A percentile compares a stretch with the other conserved stretches of the same genome.
Evolutionary conservation across 2,888 invertebrate species (phyloP).

Genomic region (Perithous albicinctus): DNA sequence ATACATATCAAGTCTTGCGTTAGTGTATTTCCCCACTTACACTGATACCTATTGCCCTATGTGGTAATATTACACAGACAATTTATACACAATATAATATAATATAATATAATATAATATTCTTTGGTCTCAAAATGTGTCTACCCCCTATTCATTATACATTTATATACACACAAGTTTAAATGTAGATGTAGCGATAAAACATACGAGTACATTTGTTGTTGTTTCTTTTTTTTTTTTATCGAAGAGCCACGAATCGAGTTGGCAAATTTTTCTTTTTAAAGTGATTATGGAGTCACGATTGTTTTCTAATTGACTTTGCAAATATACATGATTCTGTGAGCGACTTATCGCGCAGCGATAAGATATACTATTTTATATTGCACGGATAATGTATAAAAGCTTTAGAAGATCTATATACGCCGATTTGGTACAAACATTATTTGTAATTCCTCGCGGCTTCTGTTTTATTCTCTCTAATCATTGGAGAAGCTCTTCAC

Average conservation of each 20-base stretch:
- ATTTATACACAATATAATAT: conserved; percentile 79
- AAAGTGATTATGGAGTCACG: neutral
- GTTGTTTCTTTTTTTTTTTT: conserved; percentile 5
- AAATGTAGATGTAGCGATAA: conserved; percentile 65
- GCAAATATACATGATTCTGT: conserved; percentile 38
- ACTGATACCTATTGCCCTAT: conserved; percentile 68
- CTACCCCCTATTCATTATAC: conserved; percentile 68
- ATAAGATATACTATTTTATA: conserved; percentile 49
- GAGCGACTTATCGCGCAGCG: conserved; percentile 60
- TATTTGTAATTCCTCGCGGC: neutral
- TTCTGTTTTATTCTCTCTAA: neutral
- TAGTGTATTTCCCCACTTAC: conserved; percentile 60
- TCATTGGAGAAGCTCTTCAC: neutral
- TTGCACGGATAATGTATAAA: conserved; percentile 57
- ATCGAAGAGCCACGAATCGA: conserved; percentile 19
- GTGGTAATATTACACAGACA: conserved; percentile 69
- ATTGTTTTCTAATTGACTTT: conserved; percentile 43
- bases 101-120: conserved; percentile 81
- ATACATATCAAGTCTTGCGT: conserved; percentile 60
- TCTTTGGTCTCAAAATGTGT: conserved; percentile 81
- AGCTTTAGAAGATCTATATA: conserved; percentile 32
- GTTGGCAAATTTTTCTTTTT: neutral
- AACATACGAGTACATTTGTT: conserved; percentile 62
- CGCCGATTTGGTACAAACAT: conserved; percentile 20
- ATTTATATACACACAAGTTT: conserved; percentile 70